Percentiles rank a stretch among this genome's conserved stretches.
Conservation (phyloP, 2,888 invertebrate genomes). For the Hydropsyche betteni region DNA sequence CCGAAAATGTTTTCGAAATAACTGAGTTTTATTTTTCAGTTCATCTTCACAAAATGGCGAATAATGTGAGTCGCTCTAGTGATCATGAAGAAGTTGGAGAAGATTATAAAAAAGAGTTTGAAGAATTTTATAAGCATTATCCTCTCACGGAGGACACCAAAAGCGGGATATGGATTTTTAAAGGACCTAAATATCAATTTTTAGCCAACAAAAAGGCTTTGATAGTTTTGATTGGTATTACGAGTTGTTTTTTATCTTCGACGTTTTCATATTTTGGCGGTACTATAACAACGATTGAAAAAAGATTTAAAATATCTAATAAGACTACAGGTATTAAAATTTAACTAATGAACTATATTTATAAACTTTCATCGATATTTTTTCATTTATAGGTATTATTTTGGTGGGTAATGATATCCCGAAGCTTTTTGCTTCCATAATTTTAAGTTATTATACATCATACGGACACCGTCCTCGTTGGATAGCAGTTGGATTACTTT, state of each 20-base stretch:
- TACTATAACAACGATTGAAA: conserved; percentile 78
- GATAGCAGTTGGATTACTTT: conserved; percentile 71
- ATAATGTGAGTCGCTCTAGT: neutral
- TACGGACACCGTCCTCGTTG: conserved; percentile 77
- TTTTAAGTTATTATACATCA: conserved; percentile 75
- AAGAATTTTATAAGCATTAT: conserved; percentile 63
- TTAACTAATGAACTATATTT: no score
- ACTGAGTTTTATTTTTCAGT: no score
- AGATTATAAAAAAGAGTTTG: conserved; percentile 53
- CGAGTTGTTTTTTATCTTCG: conserved; percentile 75
- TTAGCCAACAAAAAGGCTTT: conserved; percentile 69
- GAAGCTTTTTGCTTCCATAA: conserved; percentile 72
- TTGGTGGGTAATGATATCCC: conserved; percentile 80
- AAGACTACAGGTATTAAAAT: conserved; percentile 73
- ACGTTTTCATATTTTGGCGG: conserved; percentile 77
- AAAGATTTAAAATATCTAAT: conserved; percentile 77
- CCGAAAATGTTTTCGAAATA: neutral
- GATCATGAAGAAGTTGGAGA: conserved; percentile 10
- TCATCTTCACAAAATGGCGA: neutral
- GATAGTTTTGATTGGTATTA: conserved; percentile 71
- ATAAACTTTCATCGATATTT: no score
- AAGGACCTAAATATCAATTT: conserved; percentile 68
- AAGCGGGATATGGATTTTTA: conserved; percentile 72
- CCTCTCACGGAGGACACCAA: conserved; percentile 70
- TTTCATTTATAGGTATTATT: conserved; percentile 75